These are phyloP conservation scores for Lepidurus packardi DNA, from an alignment of 1,140 invertebrate species.

Conservation along the genomic window DNA sequence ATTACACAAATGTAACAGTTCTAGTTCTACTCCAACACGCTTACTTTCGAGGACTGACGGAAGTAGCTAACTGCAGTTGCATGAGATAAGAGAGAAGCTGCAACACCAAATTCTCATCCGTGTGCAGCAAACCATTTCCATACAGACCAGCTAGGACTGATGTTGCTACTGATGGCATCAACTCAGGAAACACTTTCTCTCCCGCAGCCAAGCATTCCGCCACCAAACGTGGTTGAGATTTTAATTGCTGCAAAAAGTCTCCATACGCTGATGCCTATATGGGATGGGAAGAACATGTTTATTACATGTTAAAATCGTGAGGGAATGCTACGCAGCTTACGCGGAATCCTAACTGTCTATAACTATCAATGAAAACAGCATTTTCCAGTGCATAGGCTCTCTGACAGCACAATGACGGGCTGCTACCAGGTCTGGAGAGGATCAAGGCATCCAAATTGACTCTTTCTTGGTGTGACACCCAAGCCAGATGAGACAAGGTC, in stretches of 20 bases:
- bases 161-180: conserved; percentile 60
- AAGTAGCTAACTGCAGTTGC: conserved; percentile 70
- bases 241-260: conserved; percentile 68
- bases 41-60: conserved; percentile 72
- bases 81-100: conserved; percentile 73
- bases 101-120: conserved; percentile 73
- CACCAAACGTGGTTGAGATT: conserved; percentile 71
- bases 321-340: conserved; percentile 44
- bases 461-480: conserved; percentile 82
- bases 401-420: conserved; percentile 66
- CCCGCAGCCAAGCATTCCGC: conserved; percentile 72
- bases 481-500: conserved; percentile 68
- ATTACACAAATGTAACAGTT: background rate
- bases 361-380: conserved; percentile 78
- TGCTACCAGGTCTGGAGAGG: conserved; percentile 63
- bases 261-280: conserved; percentile 67
- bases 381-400: conserved; percentile 69
- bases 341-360: conserved; percentile 74
- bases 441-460: conserved; percentile 75
- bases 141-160: conserved; percentile 76
- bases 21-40: conserved; percentile 32
- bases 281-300: conserved; percentile 34
- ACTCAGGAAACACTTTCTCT: conserved; percentile 58
- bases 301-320: conserved; percentile 35
- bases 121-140: conserved; percentile 67